phyloP scores from a whole-genome alignment of 2,113 vertebrate genomes.

The Neotoma lepida region DNA sequence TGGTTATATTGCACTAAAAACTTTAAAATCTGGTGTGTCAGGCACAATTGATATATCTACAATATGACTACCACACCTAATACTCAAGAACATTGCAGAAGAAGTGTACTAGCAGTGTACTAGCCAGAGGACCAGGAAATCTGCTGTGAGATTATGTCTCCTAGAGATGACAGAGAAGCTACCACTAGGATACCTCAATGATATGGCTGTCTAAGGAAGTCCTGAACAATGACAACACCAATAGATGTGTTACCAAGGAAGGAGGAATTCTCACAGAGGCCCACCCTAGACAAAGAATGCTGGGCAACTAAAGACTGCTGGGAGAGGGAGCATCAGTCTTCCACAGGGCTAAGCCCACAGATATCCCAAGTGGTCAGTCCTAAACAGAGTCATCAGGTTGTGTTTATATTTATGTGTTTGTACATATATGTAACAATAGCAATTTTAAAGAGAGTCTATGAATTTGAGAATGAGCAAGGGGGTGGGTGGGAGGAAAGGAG shows the following conservation, averaged over 20 bases:
- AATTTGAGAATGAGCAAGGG: background rate
- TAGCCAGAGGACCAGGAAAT: background rate
- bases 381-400: background rate
- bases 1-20: background rate
- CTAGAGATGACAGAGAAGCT: background rate
- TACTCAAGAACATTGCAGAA: background rate
- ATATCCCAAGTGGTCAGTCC: background rate
- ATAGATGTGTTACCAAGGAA: background rate
- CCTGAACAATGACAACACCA: background rate
- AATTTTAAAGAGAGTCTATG: background rate
- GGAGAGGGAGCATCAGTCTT: background rate
- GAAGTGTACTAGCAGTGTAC: background rate
- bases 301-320: background rate
- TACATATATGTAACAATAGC: background rate
- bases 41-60: background rate
- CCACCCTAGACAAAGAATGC: background rate
- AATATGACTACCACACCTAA: background rate
- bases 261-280: background rate
- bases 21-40: background rate
- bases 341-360: background rate
- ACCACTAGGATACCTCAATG: background rate
- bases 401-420: background rate
- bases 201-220: background rate
- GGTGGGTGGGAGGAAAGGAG: background rate
- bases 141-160: background rate